These are phyloP conservation scores for Sesia apiformis DNA, from an alignment of 2,888 invertebrate species.

Conservation along the genomic window DNA sequence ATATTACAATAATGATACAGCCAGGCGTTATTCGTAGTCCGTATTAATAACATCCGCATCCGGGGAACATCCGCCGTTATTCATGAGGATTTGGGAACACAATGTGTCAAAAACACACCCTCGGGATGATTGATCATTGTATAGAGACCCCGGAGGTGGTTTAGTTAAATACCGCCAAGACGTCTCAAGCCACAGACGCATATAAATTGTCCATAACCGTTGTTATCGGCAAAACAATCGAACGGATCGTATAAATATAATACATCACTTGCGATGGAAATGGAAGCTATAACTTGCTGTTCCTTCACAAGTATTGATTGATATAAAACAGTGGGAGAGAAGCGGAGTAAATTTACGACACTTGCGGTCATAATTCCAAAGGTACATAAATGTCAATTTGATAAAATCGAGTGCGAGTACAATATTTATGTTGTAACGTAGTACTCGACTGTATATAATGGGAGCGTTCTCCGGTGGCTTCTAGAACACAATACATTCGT, in stretches of 20 bases:
- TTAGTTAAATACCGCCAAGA: conserved; percentile 20
- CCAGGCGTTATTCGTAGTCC: not conserved
- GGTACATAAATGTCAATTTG: not conserved
- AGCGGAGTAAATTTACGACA: not conserved
- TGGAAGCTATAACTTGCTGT: not conserved
- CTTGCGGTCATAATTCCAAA: not conserved
- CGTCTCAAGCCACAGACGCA: conserved; percentile 16
- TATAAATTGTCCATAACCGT: conserved; percentile 13
- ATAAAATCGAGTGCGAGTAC: not conserved
- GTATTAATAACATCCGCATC: not conserved
- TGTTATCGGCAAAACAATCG: too few species aligned
- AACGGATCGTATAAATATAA: too few species aligned
- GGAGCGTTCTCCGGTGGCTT: conserved; percentile 10
- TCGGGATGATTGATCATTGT: conserved; percentile 37
- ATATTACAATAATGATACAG: not conserved
- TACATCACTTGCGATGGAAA: not conserved
- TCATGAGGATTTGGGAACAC: conserved; percentile 23
- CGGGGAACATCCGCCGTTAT: conserved; percentile 15
- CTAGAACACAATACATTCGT: conserved; percentile 21
- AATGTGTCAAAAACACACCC: conserved; percentile 13
- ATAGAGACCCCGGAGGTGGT: conserved; percentile 17
- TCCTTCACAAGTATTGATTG: not conserved
- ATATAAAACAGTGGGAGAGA: not conserved
- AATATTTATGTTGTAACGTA: not conserved
- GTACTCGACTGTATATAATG: not conserved